These are phyloP conservation scores for Endomychus coccineus DNA, from an alignment of 2,888 invertebrate genomes.

Conservation along the genomic window DNA sequence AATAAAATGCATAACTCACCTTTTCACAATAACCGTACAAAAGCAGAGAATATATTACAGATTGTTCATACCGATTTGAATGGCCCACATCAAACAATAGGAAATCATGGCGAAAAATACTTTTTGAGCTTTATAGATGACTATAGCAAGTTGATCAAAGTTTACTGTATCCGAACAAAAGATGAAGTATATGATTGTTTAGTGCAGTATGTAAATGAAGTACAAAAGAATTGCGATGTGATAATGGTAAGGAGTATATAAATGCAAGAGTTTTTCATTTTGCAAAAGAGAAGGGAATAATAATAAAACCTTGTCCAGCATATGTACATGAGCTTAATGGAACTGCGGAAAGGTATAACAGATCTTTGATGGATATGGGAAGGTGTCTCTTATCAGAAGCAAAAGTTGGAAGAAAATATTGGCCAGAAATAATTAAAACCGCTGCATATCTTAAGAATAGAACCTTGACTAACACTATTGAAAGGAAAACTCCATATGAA, in stretches of 20 bases:
- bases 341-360: conserved; percentile 23
- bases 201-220: conserved; percentile 19
- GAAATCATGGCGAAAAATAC: conserved; percentile 22
- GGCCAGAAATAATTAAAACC: conserved; percentile 17
- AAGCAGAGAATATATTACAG: conserved; percentile 21
- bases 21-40: conserved; percentile 23
- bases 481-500: conserved; percentile 21
- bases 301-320: conserved; percentile 17
- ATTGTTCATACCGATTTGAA: conserved; percentile 25
- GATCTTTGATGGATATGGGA: conserved; percentile 20
- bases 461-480: conserved; percentile 12
- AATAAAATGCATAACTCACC: conserved; percentile 27
- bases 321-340: conserved; percentile 27
- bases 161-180: conserved; percentile 19
- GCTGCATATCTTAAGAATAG: conserved; percentile 19
- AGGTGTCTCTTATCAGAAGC: conserved; percentile 23
- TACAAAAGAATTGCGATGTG: conserved; percentile 21
- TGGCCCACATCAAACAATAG: conserved; percentile 18
- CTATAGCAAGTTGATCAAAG: conserved; percentile 19
- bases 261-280: conserved; percentile 20
- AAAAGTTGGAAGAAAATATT: conserved; percentile 17
- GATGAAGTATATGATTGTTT: conserved; percentile 18
- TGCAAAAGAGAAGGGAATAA: conserved; percentile 20
- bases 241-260: conserved; percentile 22
- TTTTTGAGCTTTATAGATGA: conserved; percentile 22